A percentile compares a stretch with the other conserved stretches of the same genome.
These are phyloP conservation scores for Sarcophaga rosellei DNA, from an alignment of 2,888 invertebrate species.

Conservation along the genomic window DNA sequence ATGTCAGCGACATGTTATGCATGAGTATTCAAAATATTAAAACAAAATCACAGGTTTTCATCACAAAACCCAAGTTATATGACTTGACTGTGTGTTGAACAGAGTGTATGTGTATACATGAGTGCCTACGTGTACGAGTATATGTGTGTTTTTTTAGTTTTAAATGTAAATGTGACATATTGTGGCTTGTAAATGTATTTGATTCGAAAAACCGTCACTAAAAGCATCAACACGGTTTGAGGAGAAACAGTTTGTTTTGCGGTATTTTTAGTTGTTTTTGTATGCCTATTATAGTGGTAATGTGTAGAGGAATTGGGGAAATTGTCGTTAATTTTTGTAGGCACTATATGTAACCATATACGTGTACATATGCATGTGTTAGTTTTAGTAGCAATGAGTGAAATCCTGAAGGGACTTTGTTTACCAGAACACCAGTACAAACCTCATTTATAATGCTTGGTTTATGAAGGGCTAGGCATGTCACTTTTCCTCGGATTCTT, in stretches of 20 bases:
- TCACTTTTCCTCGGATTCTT: too few species aligned
- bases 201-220: conserved; percentile 22
- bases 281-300: background rate
- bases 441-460: too few species aligned
- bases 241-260: background rate
- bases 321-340: too few species aligned
- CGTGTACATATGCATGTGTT: too few species aligned
- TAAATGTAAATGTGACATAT: conserved; percentile 44
- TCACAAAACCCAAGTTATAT: background rate
- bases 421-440: too few species aligned
- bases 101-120: background rate
- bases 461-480: too few species aligned
- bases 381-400: too few species aligned
- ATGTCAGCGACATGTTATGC: conserved; percentile 62
- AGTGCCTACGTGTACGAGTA: background rate
- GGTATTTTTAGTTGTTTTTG: background rate
- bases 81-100: conserved; percentile 1
- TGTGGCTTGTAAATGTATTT: conserved; percentile 43
- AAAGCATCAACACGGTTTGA: conserved; percentile 22
- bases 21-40: conserved; percentile 61
- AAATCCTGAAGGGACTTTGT: too few species aligned
- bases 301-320: background rate
- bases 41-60: conserved; percentile 43
- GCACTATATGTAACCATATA: too few species aligned
- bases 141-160: background rate